A percentile compares a stretch with the other conserved stretches of the same genome.
phyloP scores from a whole-genome alignment of 2,888 invertebrate species.

The Leucozona laternaria region DNA sequence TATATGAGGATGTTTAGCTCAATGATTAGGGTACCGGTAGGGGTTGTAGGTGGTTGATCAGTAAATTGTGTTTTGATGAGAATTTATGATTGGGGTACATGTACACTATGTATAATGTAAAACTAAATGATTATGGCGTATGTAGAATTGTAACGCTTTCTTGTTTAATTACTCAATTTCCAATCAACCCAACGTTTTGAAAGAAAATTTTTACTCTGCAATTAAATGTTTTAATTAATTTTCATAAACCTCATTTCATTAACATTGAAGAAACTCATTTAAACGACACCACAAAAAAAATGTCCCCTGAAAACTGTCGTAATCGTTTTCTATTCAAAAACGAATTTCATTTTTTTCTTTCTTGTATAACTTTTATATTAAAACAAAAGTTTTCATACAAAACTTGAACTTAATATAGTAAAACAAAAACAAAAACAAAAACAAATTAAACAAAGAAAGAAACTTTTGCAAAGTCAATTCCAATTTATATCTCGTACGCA shows the following conservation, averaged over 20 bases:
- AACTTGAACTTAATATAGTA: not conserved
- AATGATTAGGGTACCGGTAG: no score
- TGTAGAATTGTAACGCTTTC: no score
- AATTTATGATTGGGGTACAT: no score
- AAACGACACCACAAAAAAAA: not conserved
- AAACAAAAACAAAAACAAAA: no score
- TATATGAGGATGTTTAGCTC: no score
- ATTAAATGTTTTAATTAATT: not conserved
- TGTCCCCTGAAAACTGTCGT: not conserved
- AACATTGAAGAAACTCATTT: not conserved
- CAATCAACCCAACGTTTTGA: not conserved
- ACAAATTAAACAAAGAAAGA: slow-evolving; percentile 11
- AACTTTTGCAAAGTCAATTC: slow-evolving; percentile 40
- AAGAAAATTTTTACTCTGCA: not conserved
- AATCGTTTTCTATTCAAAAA: not conserved
- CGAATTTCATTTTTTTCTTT: not conserved
- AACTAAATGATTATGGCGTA: no score
- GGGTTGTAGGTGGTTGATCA: no score
- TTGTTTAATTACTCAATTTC: not conserved
- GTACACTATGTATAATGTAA: no score
- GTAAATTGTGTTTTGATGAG: no score
- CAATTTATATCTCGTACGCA: slow-evolving; percentile 40
- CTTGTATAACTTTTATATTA: not conserved
- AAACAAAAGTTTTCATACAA: not conserved
- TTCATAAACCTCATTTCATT: not conserved